Conservation (phyloP, 2,113 vertebrate genomes). For the Dromiciops gliroides region DNA sequence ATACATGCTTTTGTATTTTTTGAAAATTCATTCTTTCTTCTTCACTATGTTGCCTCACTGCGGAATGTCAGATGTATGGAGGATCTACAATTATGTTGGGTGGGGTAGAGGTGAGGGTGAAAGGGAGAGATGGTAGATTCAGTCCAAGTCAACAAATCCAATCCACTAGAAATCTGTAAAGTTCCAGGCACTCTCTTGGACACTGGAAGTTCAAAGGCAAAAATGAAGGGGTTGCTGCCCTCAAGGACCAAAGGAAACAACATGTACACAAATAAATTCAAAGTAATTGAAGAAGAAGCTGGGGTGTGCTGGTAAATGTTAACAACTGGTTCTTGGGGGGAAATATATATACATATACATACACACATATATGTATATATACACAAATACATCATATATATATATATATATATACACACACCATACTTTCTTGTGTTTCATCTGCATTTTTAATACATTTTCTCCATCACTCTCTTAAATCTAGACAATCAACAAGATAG, state of each 20-base stretch:
- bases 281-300: neutral
- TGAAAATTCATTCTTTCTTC: neutral
- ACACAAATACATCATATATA: too few species aligned
- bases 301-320: neutral
- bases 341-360: neutral
- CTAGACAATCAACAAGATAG: neutral
- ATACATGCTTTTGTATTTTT: neutral
- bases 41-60: neutral
- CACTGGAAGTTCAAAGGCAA: neutral
- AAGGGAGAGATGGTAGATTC: neutral
- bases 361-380: neutral
- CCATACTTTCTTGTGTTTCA: neutral
- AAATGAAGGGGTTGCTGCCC: neutral
- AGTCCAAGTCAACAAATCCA: neutral
- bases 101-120: too few species aligned
- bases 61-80: neutral
- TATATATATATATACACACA: neutral
- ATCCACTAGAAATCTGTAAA: neutral
- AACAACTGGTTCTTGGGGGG: neutral
- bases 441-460: neutral
- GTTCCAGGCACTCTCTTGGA: neutral
- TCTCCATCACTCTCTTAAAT: neutral
- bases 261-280: neutral
- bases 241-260: neutral
- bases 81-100: neutral